phyloP scores from a whole-genome alignment of 2,797 vertebrate genomes.

The Toxotes lorentzi region DNA sequence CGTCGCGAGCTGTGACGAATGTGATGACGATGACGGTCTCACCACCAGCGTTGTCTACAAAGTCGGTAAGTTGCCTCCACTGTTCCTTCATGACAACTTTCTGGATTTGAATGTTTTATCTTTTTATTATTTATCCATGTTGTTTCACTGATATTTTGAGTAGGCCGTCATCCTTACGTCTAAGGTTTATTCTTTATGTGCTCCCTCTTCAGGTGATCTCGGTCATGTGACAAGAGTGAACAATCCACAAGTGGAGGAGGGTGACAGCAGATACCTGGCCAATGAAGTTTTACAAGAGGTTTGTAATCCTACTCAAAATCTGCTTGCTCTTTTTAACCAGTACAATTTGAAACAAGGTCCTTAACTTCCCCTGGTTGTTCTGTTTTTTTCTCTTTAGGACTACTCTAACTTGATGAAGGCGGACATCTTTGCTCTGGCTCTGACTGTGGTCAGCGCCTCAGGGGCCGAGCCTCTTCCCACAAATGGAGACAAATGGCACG shows the following conservation, averaged over 20 bases:
- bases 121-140: neutral
- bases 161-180: neutral
- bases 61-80: conserved; percentile 87
- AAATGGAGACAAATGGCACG: conserved; percentile 97
- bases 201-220: conserved; percentile 89
- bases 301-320: conserved; percentile 17
- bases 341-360: neutral
- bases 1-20: conserved; percentile 89
- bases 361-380: neutral
- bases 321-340: accelerated
- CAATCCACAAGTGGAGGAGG: conserved; percentile 98
- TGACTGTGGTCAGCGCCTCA: conserved; percentile 84
- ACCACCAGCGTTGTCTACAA: conserved; percentile 93
- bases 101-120: neutral
- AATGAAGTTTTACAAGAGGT: conserved; percentile 99
- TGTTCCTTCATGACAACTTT: neutral
- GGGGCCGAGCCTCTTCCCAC: conserved; percentile 94
- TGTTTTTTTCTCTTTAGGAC: conserved; percentile 66
- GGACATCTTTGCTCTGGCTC: conserved; percentile 86
- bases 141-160: neutral
- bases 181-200: neutral
- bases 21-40: conserved; percentile 93
- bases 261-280: conserved; percentile 96
- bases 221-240: conserved; percentile 96
- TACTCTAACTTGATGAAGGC: conserved; percentile 86